Evolutionary conservation across 1,140 invertebrate genomes (phyloP).

Genomic region (Lanistes nyassanus): DNA sequence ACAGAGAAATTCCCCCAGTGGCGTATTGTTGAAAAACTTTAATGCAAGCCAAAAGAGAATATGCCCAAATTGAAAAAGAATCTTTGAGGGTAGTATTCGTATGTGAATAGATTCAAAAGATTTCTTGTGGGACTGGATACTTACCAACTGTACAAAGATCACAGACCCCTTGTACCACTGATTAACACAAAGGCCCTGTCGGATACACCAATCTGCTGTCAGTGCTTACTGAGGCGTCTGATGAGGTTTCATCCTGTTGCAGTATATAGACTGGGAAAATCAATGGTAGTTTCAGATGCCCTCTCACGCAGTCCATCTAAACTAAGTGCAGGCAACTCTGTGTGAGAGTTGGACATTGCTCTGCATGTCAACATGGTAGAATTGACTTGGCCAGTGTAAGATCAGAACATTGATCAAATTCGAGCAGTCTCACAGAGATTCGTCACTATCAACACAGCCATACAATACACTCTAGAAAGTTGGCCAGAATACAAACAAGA

Average conservation of each 20-base stretch:
- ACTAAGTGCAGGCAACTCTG: no score
- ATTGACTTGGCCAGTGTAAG: not conserved
- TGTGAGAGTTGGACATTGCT: not conserved
- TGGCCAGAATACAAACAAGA: no score
- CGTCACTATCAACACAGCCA: not conserved
- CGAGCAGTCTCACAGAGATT: not conserved
- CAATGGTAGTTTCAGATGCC: conserved; percentile 28
- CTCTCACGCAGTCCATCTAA: conserved; percentile 36
- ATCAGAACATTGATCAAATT: not conserved
- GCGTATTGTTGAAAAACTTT: conserved; percentile 67
- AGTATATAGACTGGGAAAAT: conserved; percentile 34
- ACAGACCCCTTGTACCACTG: conserved; percentile 55
- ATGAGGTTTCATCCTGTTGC: not conserved
- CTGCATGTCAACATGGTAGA: not conserved
- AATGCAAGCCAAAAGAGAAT: conserved; percentile 64
- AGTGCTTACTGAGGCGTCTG: conserved; percentile 11
- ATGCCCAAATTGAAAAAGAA: conserved; percentile 71
- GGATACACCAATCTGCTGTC: conserved; percentile 3
- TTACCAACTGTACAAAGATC: no score
- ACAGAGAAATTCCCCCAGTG: conserved; percentile 45
- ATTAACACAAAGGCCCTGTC: conserved; percentile 9
- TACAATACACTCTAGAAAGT: no score
- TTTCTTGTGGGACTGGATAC: conserved; percentile 65
- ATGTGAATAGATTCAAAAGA: conserved; percentile 69
- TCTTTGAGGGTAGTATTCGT: conserved; percentile 68